A percentile compares a stretch with the other conserved stretches of the same genome.
phyloP scores from a whole-genome alignment of 2,888 invertebrate genomes.

The Stratiomys singularior region DNA sequence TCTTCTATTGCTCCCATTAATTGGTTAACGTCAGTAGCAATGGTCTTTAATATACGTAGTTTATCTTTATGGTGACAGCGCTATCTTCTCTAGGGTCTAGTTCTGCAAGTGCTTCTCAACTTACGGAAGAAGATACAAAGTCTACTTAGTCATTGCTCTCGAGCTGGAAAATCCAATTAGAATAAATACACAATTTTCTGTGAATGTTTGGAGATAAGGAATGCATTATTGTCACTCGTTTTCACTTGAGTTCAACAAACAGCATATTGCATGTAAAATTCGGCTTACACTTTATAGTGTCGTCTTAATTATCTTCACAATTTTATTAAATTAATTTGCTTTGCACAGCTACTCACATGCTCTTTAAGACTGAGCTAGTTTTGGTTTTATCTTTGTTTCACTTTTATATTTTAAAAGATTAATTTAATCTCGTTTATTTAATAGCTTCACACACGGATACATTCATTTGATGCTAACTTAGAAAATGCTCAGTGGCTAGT shows the following conservation, averaged over 20 bases:
- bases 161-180: conserved; percentile 26
- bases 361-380: too few relatives aligned
- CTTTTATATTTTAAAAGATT: too few relatives aligned
- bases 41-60: neutral
- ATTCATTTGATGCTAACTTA: too few relatives aligned
- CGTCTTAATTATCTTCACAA: neutral
- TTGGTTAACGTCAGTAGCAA: conserved; percentile 29
- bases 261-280: neutral
- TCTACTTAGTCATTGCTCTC: conserved; percentile 1
- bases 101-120: conserved; percentile 5
- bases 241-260: conserved; percentile 17
- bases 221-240: neutral
- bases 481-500: too few relatives aligned
- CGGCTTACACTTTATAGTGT: neutral
- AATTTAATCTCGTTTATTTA: too few relatives aligned
- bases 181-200: neutral
- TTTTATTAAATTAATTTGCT: neutral
- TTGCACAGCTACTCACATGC: too few relatives aligned
- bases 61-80: neutral
- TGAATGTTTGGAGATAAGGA: too few relatives aligned
- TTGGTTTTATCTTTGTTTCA: too few relatives aligned
- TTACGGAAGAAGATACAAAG: conserved; percentile 22
- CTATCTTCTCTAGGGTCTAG: neutral
- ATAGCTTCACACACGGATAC: too few relatives aligned
- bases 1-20: neutral